Base-by-base conservation (phyloP, 2,888 invertebrate species). In the Ypsolopha scabrella region DNA sequence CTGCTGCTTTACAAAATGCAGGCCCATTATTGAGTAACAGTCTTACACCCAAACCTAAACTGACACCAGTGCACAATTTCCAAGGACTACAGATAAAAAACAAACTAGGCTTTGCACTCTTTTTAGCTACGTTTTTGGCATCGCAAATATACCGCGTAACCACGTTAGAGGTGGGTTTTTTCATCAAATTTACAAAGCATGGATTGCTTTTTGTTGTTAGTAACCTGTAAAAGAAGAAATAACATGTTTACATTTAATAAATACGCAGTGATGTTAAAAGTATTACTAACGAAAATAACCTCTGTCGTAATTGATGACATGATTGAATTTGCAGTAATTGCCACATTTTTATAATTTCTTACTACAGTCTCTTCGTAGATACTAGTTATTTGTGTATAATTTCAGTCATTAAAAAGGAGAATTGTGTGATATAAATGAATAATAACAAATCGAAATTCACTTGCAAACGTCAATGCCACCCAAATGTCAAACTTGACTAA, bases 1-100 rank as follows among this genome's bases (percentile, higher is more conserved):
- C 70, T 51, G 72, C 74, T 1, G 91, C 85, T 54, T 92, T 92
- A 57, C 92, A 92, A 64, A 90, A 91, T 2, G 89, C 93, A 6
- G 90, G 88, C 41, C 88, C 87, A 68, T 90, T 73, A 55, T 62
- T 71, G 34, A 75, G 55, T n/a, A 82, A 57, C 46, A 70, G 64
- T 46, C 77, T 76, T 11, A 68, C 69, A 10, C 72, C 74, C 45
- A 87, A 61, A 1, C 81, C 86, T 65, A 86, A 62, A 64, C 82
- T 75, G 13, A 86, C 64, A n/a, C 87, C 87, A 8, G 78, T 69
- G 57, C 85, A 80, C 34, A 87, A 58, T 59, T 82, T 86, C 86
- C 85, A 86, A 6, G 86, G 85, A 53, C 76, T 75, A 64, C 70
- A 75, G 38, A 76, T 55, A 14, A 79, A 53, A 48, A 75, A 64